Evolutionary conservation across 1,140 invertebrate genomes (phyloP).

Genomic region (Drosophila sturtevanti): DNA sequence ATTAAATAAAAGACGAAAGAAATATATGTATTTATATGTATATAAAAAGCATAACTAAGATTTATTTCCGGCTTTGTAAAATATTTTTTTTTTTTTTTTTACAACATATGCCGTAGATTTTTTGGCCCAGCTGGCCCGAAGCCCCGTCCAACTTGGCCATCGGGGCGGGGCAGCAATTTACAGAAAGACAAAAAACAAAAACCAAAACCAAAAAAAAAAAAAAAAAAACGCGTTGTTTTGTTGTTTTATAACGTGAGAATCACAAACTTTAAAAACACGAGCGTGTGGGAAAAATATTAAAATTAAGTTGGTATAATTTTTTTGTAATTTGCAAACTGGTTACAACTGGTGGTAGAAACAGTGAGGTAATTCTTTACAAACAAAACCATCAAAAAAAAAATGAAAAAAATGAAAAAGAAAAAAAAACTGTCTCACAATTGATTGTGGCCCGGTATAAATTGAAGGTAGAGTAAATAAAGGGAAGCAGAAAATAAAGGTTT

Average conservation of each 20-base stretch:
- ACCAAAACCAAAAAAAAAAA: background rate
- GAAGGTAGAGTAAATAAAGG: background rate
- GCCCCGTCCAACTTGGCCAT: conserved; percentile 23
- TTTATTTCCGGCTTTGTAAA: conserved; percentile 77
- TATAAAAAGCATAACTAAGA: conserved; percentile 67
- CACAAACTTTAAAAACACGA: conserved; percentile 7
- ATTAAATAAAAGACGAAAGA: conserved; percentile 6
- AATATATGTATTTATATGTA: background rate
- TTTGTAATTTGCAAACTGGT: conserved; percentile 14
- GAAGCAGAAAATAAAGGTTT: background rate
- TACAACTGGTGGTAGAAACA: conserved; percentile 6
- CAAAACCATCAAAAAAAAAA: no score
- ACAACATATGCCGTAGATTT: conserved; percentile 59
- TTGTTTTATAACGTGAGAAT: conserved; percentile 18
- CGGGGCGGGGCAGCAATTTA: conserved; percentile 24
- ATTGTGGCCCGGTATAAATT: background rate
- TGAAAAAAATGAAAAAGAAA: background rate
- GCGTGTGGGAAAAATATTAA: conserved; percentile 12
- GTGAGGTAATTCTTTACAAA: no score
- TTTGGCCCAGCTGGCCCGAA: conserved; percentile 35
- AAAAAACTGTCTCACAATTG: conserved; percentile 1
- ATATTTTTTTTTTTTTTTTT: conserved; percentile 35
- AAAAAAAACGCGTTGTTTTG: conserved; percentile 11
- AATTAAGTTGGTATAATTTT: conserved; percentile 17
- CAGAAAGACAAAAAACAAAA: conserved; percentile 31